phyloP scores from a whole-genome alignment of 2,888 invertebrate genomes.

The Drosophila seclusa region DNA sequence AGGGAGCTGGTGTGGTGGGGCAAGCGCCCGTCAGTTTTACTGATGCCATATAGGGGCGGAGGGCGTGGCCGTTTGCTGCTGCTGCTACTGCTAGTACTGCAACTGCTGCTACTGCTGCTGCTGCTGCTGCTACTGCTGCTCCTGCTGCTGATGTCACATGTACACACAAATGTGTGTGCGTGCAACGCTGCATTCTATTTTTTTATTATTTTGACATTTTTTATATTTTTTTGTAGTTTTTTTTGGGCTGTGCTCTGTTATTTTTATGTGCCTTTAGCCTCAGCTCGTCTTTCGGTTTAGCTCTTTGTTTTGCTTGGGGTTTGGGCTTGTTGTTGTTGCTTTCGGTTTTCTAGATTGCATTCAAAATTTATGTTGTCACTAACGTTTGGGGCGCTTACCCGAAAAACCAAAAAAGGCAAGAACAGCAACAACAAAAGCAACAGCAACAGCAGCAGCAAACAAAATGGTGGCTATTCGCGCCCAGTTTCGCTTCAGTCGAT shows the following conservation, averaged over 20 bases:
- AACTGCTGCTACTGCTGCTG: slow-evolving; percentile 36
- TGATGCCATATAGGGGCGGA: slow-evolving; percentile 39
- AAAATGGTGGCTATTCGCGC: slow-evolving; percentile 73
- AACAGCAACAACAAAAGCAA: neutral
- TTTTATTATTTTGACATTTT: slow-evolving; percentile 28
- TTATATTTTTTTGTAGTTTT: slow-evolving; percentile 14
- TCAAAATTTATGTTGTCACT: slow-evolving; percentile 83
- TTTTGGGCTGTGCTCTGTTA: slow-evolving; percentile 52
- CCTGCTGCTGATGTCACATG: slow-evolving; percentile 46
- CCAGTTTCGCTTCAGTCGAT: slow-evolving; percentile 68
- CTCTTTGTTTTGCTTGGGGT: slow-evolving; percentile 39
- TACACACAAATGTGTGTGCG: slow-evolving; percentile 29
- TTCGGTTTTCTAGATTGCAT: slow-evolving; percentile 71
- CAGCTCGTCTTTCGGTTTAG: slow-evolving; percentile 38
- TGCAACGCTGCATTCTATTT: slow-evolving; percentile 53
- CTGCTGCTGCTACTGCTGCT: slow-evolving; percentile 41
- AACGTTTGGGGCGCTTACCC: slow-evolving; percentile 30
- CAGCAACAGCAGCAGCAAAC: neutral
- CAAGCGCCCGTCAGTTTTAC: slow-evolving; percentile 42
- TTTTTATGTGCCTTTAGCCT: slow-evolving; percentile 71
- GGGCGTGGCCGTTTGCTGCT: slow-evolving; percentile 55
- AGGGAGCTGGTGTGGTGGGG: slow-evolving; percentile 19
- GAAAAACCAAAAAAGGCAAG: neutral
- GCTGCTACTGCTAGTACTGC: slow-evolving; percentile 33
- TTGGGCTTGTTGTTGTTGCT: slow-evolving; percentile 19